A percentile compares a stretch with the other conserved stretches of the same genome.
These are phyloP conservation scores for Papilio glaucus DNA, from an alignment of 1,140 invertebrate species.

Conservation along the genomic window DNA sequence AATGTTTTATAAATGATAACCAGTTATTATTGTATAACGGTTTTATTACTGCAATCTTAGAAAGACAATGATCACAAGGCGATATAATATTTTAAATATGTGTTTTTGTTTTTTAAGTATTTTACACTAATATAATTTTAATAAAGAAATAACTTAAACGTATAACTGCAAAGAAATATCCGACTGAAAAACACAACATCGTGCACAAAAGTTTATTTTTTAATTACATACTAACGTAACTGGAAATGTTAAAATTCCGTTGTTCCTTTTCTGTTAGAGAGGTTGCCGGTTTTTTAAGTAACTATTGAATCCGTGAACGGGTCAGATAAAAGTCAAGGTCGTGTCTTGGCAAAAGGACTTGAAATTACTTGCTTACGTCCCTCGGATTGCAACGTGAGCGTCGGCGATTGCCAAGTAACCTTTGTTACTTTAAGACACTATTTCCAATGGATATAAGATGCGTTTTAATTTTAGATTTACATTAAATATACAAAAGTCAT, in stretches of 20 bases:
- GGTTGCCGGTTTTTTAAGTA: slow-evolving; percentile 3
- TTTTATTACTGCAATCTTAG: background rate
- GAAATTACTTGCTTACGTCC: background rate
- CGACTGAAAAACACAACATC: background rate
- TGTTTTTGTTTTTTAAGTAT: too few species aligned
- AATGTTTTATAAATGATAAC: background rate
- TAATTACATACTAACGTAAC: background rate
- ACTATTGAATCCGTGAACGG: slow-evolving; percentile 1
- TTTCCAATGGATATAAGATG: too few species aligned
- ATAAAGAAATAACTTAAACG: too few species aligned
- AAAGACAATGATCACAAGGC: background rate
- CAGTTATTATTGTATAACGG: background rate
- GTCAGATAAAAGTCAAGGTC: slow-evolving; percentile 26
- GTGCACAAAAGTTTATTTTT: background rate
- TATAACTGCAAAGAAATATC: too few species aligned
- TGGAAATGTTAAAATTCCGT: background rate
- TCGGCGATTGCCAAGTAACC: background rate
- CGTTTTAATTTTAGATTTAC: too few species aligned
- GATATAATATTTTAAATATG: too few species aligned
- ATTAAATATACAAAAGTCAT: too few species aligned
- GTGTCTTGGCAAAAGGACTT: background rate
- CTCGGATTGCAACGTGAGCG: background rate
- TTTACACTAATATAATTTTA: too few species aligned
- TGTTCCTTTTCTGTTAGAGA: background rate
- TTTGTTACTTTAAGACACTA: too few species aligned